phyloP scores from a whole-genome alignment of 2,888 invertebrate species.

The Cistogaster globosa region DNA sequence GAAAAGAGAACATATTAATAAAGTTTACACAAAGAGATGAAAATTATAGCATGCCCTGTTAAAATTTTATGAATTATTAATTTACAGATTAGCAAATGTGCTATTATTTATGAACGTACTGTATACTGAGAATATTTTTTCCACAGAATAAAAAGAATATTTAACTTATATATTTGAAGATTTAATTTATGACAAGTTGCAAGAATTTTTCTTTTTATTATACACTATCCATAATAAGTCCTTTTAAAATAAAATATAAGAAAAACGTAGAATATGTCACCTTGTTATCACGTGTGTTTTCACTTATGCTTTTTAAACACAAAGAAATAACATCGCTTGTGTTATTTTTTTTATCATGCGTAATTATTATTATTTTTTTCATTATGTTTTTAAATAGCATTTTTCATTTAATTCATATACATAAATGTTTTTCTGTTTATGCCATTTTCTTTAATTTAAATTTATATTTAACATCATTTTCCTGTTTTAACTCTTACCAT shows the following conservation, averaged over 20 bases:
- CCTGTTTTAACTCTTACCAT: background rate
- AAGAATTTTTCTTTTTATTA: background rate
- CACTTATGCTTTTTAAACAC: no score
- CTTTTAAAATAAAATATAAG: background rate
- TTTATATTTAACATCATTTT: constrained; percentile 28
- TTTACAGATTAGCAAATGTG: no score
- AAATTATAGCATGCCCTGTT: no score
- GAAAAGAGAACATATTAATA: no score
- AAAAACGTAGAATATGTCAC: constrained; percentile 17
- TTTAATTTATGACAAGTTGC: background rate
- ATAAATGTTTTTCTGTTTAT: constrained; percentile 22
- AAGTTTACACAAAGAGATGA: no score
- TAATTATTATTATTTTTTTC: no score
- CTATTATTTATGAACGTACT: no score
- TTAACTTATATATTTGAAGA: background rate
- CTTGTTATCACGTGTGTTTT: constrained; percentile 32
- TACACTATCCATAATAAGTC: background rate
- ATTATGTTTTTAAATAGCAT: background rate
- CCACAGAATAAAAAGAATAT: no score
- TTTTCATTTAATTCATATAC: constrained; percentile 18
- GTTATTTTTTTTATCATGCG: no score
- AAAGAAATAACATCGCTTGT: no score
- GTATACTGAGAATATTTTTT: no score
- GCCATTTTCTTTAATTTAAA: constrained; percentile 50
- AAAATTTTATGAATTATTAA: no score